Percentiles rank a stretch among this genome's conserved stretches.
phyloP scores from a whole-genome alignment of 1,140 invertebrate species.

The Phthorimaea operculella region DNA sequence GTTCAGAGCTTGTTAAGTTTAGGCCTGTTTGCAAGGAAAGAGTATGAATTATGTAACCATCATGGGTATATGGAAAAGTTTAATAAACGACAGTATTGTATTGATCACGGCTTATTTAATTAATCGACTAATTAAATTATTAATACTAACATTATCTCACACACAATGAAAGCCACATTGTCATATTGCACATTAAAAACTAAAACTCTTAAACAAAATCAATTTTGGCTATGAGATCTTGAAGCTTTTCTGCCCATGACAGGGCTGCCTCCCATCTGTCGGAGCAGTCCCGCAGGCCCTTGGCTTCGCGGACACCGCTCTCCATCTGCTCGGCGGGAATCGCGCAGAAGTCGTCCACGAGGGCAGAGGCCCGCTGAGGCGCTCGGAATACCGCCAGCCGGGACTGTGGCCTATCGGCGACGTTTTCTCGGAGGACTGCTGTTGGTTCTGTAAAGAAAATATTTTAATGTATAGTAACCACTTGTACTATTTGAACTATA shows the following conservation, averaged over 20 bases:
- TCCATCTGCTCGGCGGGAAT: conserved; percentile 82
- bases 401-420: conserved; percentile 61
- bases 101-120: too few relatives aligned
- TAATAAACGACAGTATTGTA: too few relatives aligned
- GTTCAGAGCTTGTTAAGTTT: too few relatives aligned
- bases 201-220: conserved; percentile 3
- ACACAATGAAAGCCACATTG: too few relatives aligned
- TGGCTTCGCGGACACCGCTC: conserved; percentile 69
- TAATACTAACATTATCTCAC: too few relatives aligned
- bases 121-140: too few relatives aligned
- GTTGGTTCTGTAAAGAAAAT: conserved; percentile 25
- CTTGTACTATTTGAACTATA: too few relatives aligned
- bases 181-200: too few relatives aligned
- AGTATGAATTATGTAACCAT: too few relatives aligned
- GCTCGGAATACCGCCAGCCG: conserved; percentile 66
- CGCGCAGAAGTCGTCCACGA: conserved; percentile 93
- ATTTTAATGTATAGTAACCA: too few relatives aligned
- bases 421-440: conserved; percentile 39
- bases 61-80: too few relatives aligned
- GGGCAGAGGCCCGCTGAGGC: conserved; percentile 74
- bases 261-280: conserved; percentile 85
- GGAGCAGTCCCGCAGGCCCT: conserved; percentile 79
- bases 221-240: conserved; percentile 64
- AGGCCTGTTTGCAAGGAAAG: too few relatives aligned
- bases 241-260: conserved; percentile 76